These are phyloP conservation scores for Ruditapes philippinarum DNA, from an alignment of 1,140 invertebrate genomes.

Conservation along the genomic window DNA sequence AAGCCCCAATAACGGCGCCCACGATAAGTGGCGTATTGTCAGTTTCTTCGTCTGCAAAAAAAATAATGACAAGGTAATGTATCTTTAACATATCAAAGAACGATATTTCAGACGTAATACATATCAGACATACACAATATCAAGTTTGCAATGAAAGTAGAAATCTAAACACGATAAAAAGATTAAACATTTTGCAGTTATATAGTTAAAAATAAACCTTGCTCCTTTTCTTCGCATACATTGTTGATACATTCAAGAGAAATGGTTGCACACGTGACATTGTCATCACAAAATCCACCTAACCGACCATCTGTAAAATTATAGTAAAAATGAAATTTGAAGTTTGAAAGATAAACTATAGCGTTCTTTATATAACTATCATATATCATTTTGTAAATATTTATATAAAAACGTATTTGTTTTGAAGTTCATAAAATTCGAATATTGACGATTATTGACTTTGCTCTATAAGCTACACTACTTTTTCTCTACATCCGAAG, in stretches of 20 bases:
- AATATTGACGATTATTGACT: neutral
- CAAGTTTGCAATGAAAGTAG: no score
- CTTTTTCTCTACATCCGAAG: neutral
- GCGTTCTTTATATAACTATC: neutral
- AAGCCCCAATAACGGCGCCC: neutral
- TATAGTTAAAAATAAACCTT: neutral
- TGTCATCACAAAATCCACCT: neutral
- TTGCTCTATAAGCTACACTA: neutral
- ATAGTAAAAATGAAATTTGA: no score
- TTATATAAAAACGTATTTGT: no score
- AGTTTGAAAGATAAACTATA: neutral
- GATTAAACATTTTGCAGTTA: no score
- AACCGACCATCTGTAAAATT: neutral
- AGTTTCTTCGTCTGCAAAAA: neutral
- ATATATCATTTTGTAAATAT: no score
- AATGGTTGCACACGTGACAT: neutral
- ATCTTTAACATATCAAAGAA: neutral
- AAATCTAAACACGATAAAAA: no score
- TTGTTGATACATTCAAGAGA: neutral
- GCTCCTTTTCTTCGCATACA: neutral
- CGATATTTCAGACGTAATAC: neutral
- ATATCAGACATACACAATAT: no score
- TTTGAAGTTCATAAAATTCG: no score
- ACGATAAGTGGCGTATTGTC: neutral
- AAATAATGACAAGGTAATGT: neutral